Base-by-base conservation (phyloP, 92 coral and sea anemone genomes). In the Virgularia gustaviana region DNA sequence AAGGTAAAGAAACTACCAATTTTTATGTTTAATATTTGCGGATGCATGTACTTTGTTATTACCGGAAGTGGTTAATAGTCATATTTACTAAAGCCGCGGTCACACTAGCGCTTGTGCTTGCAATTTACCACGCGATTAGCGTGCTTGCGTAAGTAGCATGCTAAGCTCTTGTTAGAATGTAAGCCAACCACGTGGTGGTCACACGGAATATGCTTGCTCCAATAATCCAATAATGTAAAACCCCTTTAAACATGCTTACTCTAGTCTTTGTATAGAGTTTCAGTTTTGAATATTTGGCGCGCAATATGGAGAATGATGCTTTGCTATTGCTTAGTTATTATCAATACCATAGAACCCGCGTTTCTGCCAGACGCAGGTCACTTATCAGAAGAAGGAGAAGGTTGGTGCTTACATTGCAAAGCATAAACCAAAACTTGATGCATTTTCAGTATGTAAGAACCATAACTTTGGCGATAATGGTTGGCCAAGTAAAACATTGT, bases 1-100 rank as follows among this genome's bases (percentile, higher is more conserved):
- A 36, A 73, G 44, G 39, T 63, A 60, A 81, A 79, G 4, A 63
- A 77, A 33, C 72, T 70, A 24, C 78, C 71, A 42, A 24, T 3
- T 4, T 3, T 42, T 57, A 57, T 57, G n/a, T n/a, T n/a, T n/a
- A n/a, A n/a, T n/a, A n/a, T n/a, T n/a, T n/a, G n/a, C n/a, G n/a
- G n/a, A n/a, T n/a, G n/a, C n/a, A n/a, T n/a, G n/a, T n/a, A n/a
- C n/a, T n/a, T n/a, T n/a, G n/a, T n/a, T n/a, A n/a, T n/a, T n/a
- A n/a, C n/a, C n/a, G n/a, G n/a, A n/a, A n/a, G n/a, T n/a, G n/a
- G n/a, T n/a, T n/a, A n/a, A n/a, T n/a, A n/a, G n/a, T n/a, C n/a
- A n/a, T n/a, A 47, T 9, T 49, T 27, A 3, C 56, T 49, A 49
- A 49, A 27, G 56, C 19, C 56, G 56, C 56, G 56, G 56, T 49